Percentiles rank a stretch among this genome's conserved stretches.
phyloP scores from a whole-genome alignment of 1,140 invertebrate genomes.

The Chelonus insularis region DNA sequence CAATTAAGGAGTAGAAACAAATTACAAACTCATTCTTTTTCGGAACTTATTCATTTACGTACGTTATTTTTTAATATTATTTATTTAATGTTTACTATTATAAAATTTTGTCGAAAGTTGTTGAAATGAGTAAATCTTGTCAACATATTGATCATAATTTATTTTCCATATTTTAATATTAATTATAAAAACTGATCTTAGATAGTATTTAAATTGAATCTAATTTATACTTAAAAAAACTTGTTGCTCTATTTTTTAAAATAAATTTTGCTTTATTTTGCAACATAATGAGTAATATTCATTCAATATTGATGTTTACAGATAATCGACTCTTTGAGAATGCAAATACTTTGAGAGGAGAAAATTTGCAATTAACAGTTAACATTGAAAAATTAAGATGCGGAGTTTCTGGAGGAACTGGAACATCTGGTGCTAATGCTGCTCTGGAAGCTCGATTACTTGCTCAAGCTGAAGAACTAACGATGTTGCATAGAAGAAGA shows the following conservation, averaged over 20 bases:
- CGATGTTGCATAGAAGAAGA: conserved; percentile 82
- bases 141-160: too few species aligned
- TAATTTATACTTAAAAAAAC: too few species aligned
- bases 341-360: conserved; percentile 73
- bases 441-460: conserved; percentile 83
- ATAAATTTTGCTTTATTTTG: background rate
- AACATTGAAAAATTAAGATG: conserved; percentile 80
- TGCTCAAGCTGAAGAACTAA: conserved; percentile 88
- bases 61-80: conserved; percentile 4
- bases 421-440: conserved; percentile 50
- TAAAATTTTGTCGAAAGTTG: too few species aligned
- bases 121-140: too few species aligned
- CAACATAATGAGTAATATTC: conserved; percentile 27
- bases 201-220: background rate
- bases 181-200: too few species aligned
- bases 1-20: conserved; percentile 23
- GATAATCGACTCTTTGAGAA: conserved; percentile 87
- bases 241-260: too few species aligned
- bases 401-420: conserved; percentile 58
- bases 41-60: conserved; percentile 24
- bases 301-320: conserved; percentile 59
- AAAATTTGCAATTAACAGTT: conserved; percentile 82
- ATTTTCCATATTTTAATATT: too few species aligned
- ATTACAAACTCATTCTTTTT: conserved; percentile 21
- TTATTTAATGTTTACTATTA: too few species aligned